Conservation (phyloP, 2,113 vertebrate species). For the Rhinoderma darwinii region DNA sequence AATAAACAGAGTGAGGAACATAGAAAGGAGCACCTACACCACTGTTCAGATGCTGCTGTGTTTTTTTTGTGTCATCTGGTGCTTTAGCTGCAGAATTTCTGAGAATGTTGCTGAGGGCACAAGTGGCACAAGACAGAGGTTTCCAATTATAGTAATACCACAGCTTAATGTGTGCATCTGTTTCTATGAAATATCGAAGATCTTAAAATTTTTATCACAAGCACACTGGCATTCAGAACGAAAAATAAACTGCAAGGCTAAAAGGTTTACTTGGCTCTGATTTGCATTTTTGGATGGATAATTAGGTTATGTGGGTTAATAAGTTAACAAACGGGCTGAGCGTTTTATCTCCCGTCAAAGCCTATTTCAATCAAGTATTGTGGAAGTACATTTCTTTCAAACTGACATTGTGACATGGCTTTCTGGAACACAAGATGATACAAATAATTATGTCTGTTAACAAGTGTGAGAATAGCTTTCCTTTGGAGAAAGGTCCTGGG, state of each 20-base stretch:
- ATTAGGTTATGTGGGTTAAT: conserved; percentile 73
- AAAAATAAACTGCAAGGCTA: conserved; percentile 63
- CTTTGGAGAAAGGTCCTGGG: conserved; percentile 11
- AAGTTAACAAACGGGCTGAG: conserved; percentile 69
- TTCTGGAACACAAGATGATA: background rate
- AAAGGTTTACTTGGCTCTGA: conserved; percentile 61
- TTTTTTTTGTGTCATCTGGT: conserved; percentile 31
- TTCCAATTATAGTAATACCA: conserved; percentile 64
- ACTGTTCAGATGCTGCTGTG: background rate
- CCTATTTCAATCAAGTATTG: conserved; percentile 68
- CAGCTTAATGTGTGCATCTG: conserved; percentile 62
- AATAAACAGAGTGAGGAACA: background rate
- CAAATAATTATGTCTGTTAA: conserved; percentile 20
- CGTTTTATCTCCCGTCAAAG: conserved; percentile 69
- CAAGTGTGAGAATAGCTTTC: conserved; percentile 1
- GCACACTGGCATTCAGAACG: conserved; percentile 50
- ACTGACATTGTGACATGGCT: conserved; percentile 68
- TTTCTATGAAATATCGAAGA: conserved; percentile 62
- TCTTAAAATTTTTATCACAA: conserved; percentile 65
- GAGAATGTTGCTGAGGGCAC: conserved; percentile 62
- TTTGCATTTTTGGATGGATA: conserved; percentile 68
- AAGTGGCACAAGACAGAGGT: conserved; percentile 66
- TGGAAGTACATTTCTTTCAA: conserved; percentile 67
- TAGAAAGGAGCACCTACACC: background rate
- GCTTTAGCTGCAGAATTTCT: conserved; percentile 30